Evolutionary conservation across 2,113 vertebrate species (phyloP).

Genomic region (Rostratula benghalensis): DNA sequence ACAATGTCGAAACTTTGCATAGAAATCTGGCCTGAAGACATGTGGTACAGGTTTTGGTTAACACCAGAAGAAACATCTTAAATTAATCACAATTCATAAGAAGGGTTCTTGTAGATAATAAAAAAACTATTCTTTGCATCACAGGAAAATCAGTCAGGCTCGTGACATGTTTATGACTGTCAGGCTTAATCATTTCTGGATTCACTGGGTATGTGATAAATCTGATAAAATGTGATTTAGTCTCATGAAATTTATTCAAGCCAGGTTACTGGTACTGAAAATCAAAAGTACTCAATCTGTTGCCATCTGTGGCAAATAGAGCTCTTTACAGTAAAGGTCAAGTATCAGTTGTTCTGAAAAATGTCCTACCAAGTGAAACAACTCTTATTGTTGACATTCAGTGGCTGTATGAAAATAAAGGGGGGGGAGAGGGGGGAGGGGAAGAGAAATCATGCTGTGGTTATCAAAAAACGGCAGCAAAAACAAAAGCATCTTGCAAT

Average conservation of each 20-base stretch:
- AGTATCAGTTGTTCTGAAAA: constrained; percentile 1
- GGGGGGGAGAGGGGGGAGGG: background rate
- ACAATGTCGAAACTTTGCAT: background rate
- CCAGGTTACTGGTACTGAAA: background rate
- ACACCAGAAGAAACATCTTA: background rate
- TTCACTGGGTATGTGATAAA: background rate
- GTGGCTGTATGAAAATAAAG: background rate
- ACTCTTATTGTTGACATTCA: background rate
- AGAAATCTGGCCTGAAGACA: background rate
- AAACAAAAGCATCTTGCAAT: background rate
- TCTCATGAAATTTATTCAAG: background rate
- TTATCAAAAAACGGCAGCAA: background rate
- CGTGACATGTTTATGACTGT: background rate
- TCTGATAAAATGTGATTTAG: background rate
- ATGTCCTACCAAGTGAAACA: background rate
- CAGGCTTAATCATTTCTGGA: background rate
- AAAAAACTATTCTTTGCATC: background rate
- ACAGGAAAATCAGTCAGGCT: background rate
- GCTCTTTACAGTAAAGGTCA: constrained; percentile 5
- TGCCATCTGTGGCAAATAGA: background rate
- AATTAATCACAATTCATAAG: background rate
- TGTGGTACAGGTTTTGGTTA: background rate
- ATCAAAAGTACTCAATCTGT: background rate
- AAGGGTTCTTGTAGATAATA: background rate
- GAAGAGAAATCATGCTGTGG: background rate